Evolutionary conservation across 2,888 invertebrate genomes (phyloP).

Genomic region (Lasioglossum oenotherae): DNA sequence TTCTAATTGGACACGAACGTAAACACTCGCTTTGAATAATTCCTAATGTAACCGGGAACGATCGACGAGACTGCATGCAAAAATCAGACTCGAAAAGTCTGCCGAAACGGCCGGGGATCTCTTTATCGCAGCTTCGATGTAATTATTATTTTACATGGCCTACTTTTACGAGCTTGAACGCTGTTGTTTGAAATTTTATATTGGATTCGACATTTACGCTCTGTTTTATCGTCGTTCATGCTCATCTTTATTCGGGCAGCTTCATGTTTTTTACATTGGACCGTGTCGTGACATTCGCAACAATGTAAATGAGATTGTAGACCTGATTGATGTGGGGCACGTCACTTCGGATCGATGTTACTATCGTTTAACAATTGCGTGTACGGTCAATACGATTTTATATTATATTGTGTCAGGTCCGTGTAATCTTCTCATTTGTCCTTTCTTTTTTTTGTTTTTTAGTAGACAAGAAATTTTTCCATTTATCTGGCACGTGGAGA

Average conservation of each 20-base stretch:
- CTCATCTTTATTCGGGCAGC: neutral
- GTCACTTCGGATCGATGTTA: neutral
- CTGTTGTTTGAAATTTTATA: neutral
- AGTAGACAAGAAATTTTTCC: neutral
- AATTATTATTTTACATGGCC: neutral
- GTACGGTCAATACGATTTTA: neutral
- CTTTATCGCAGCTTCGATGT: neutral
- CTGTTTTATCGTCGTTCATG: neutral
- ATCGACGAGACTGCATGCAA: neutral
- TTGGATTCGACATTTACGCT: neutral
- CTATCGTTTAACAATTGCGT: neutral
- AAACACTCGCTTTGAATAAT: neutral
- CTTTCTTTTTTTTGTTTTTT: too few relatives aligned
- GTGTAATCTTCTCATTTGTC: neutral
- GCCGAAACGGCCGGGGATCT: neutral
- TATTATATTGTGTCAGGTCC: neutral
- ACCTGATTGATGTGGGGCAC: neutral
- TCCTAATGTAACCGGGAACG: neutral
- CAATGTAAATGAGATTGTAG: neutral
- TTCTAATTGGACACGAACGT: neutral
- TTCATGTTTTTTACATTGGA: neutral
- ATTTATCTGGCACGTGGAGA: neutral
- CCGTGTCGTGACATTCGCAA: neutral
- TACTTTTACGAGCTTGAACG: neutral
- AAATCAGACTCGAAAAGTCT: neutral